A percentile compares a stretch with the other conserved stretches of the same genome.
phyloP scores from a whole-genome alignment of 1,140 invertebrate genomes.

The Drosophila oshimai region DNA sequence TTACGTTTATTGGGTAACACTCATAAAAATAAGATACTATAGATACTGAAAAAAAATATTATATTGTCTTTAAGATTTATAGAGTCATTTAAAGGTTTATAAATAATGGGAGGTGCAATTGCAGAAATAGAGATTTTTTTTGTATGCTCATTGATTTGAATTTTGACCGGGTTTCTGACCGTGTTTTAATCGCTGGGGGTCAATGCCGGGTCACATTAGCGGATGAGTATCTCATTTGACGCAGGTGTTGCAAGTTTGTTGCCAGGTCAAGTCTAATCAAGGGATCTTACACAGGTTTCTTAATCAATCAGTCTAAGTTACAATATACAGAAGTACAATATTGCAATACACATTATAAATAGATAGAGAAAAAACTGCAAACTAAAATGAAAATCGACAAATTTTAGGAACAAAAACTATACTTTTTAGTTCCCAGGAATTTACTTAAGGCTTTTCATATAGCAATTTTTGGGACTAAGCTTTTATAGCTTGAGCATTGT shows the following conservation, averaged over 20 bases:
- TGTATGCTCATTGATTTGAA: not conserved
- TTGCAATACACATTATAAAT: too few relatives aligned
- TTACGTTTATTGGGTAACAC: too few relatives aligned
- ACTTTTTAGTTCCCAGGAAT: too few relatives aligned
- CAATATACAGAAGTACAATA: conserved; percentile 15
- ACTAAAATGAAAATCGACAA: too few relatives aligned
- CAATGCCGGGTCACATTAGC: conserved; percentile 1
- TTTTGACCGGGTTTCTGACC: conserved; percentile 2
- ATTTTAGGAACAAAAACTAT: too few relatives aligned
- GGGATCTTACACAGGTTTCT: not conserved
- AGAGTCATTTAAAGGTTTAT: not conserved
- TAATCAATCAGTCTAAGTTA: conserved; percentile 2
- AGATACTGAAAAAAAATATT: not conserved
- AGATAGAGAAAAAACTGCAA: too few relatives aligned
- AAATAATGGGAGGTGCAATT: not conserved
- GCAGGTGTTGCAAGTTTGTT: conserved; percentile 38
- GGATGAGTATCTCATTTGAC: not conserved
- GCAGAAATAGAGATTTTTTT: not conserved
- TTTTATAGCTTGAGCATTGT: too few relatives aligned
- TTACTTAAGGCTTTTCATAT: too few relatives aligned
- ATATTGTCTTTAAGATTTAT: not conserved
- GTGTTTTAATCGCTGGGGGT: conserved; percentile 6
- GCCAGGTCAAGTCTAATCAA: conserved; percentile 14
- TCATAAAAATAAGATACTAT: not conserved
- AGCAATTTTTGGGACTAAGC: too few relatives aligned